Evolutionary conservation across 1,140 invertebrate genomes (phyloP).

Genomic region (fruit fly (Drosophila melanogaster)): DNA sequence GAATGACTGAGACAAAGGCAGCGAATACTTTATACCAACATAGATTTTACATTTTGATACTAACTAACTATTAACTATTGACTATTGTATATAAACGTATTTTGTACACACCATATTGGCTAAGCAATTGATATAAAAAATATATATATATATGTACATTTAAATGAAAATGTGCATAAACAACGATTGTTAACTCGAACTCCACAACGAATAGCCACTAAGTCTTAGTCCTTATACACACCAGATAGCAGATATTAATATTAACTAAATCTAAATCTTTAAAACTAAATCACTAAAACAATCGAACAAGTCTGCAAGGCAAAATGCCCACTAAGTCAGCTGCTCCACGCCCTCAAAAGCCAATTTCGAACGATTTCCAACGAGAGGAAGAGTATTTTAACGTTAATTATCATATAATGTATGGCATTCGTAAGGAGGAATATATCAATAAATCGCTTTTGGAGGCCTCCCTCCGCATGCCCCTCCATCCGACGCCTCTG

Average conservation of each 20-base stretch:
- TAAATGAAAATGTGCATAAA: constrained; percentile 3
- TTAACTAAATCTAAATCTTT: constrained; percentile 7
- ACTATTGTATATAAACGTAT: constrained; percentile 49
- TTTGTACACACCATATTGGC: constrained; percentile 9
- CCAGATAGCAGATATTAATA: not conserved
- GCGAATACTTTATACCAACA: constrained; percentile 57
- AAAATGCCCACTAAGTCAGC: not conserved
- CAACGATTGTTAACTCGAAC: constrained; percentile 19
- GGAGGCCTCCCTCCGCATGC: constrained; percentile 42
- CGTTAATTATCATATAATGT: constrained; percentile 59
- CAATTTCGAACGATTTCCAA: constrained; percentile 22
- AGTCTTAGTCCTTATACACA: constrained; percentile 18
- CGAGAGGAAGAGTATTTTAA: constrained; percentile 36
- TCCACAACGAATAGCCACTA: constrained; percentile 43
- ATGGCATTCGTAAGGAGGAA: constrained; percentile 42
- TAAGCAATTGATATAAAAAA: constrained; percentile 19
- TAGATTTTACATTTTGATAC: constrained; percentile 41
- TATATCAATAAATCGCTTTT: constrained; percentile 58
- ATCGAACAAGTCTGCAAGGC: constrained; percentile 11
- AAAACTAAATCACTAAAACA: constrained; percentile 3
- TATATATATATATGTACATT: not conserved
- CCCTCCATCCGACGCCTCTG: not conserved
- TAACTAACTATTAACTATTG: constrained; percentile 42
- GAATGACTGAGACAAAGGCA: constrained; percentile 74
- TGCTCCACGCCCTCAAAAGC: constrained; percentile 7